These are phyloP conservation scores for Athene noctua DNA, from an alignment of 2,113 vertebrate genomes.

Conservation along the genomic window DNA sequence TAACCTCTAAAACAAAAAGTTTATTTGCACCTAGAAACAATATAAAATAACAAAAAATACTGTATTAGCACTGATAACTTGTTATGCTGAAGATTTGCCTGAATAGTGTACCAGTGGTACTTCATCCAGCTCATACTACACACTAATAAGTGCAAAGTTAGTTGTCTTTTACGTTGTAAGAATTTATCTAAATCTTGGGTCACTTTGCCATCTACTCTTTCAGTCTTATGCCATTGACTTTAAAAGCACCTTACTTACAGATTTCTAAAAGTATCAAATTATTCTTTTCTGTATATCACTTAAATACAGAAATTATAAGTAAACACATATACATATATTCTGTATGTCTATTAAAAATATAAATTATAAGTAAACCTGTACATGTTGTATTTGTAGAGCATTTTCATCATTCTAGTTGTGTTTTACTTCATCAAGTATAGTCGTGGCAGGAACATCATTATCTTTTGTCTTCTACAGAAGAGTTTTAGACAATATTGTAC, in stretches of 20 bases:
- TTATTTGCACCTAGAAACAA: background rate
- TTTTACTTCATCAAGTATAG: background rate
- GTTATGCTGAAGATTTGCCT: background rate
- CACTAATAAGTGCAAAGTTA: background rate
- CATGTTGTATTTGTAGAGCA: background rate
- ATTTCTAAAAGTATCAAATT: background rate
- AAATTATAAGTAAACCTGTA: background rate
- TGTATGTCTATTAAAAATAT: background rate
- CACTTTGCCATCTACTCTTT: rapidly evolving
- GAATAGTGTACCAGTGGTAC: background rate
- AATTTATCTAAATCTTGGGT: background rate
- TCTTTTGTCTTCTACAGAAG: background rate
- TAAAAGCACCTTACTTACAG: background rate
- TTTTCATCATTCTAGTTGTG: background rate
- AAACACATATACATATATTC: background rate
- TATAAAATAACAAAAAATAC: background rate
- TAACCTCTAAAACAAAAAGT: background rate
- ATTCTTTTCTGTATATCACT: background rate
- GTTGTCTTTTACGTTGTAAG: background rate
- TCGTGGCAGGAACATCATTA: background rate
- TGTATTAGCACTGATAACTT: background rate
- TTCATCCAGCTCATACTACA: background rate
- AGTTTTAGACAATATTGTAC: background rate
- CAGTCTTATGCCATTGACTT: background rate
- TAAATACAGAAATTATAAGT: background rate